phyloP scores from a whole-genome alignment of 2,797 vertebrate species.

The Amniataba percoides region DNA sequence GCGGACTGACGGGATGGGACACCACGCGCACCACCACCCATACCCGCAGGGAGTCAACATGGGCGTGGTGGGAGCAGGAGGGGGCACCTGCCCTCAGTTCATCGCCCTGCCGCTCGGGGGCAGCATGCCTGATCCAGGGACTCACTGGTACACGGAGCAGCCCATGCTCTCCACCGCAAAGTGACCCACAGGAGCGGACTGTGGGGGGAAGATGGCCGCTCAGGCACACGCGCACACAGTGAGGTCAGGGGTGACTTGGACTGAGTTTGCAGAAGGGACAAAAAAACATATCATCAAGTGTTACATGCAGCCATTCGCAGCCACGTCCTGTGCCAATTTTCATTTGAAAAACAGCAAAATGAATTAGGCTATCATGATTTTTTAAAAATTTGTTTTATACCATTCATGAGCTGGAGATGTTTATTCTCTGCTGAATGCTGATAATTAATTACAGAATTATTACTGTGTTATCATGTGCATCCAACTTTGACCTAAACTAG shows the following conservation, averaged over 20 bases:
- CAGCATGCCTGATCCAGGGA: constrained; percentile 84
- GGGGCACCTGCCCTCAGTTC: constrained; percentile 83
- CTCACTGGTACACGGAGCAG: constrained; percentile 89
- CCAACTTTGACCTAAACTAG: constrained; percentile 41
- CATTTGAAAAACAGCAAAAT: constrained; percentile 40
- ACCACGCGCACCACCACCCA: constrained; percentile 85
- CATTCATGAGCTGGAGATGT: constrained; percentile 45
- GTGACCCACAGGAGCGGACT: constrained; percentile 65
- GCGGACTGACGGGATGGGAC: constrained; percentile 89
- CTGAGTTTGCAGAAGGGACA: constrained; percentile 51
- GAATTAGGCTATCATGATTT: constrained; percentile 18
- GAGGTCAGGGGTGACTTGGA: constrained; percentile 62
- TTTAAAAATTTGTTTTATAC: constrained; percentile 16
- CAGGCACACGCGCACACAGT: constrained; percentile 66
- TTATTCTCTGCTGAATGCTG: constrained; percentile 41
- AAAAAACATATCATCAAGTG: constrained; percentile 63
- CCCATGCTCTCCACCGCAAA: constrained; percentile 84
- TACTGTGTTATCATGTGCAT: constrained; percentile 36
- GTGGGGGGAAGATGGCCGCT: constrained; percentile 57
- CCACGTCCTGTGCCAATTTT: constrained; percentile 57
- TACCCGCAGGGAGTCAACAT: constrained; percentile 82
- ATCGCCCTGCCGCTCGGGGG: constrained; percentile 85
- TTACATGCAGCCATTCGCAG: constrained; percentile 63
- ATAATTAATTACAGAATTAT: constrained; percentile 33
- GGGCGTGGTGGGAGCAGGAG: constrained; percentile 86